Percentiles rank a stretch among this genome's conserved stretches.
phyloP scores from a whole-genome alignment of 1,140 invertebrate species.

The Trissolcus basalis region DNA sequence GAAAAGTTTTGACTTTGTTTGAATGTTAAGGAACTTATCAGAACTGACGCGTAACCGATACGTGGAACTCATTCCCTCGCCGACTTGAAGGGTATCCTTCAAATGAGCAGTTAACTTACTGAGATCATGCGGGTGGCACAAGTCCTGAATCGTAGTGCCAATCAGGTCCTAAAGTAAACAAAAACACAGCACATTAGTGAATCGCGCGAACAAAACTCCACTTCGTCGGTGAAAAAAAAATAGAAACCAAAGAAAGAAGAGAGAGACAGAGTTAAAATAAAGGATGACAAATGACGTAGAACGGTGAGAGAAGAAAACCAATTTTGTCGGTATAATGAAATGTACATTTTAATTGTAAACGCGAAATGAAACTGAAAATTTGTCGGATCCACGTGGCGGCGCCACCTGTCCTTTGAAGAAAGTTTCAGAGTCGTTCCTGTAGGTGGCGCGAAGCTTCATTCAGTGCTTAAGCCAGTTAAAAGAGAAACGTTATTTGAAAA shows the following conservation, averaged over 20 bases:
- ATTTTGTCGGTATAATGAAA: too few species aligned
- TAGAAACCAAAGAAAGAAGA: not conserved
- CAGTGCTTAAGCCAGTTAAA: constrained; percentile 42
- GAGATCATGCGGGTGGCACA: constrained; percentile 86
- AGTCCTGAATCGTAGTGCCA: constrained; percentile 83
- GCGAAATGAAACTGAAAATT: constrained; percentile 37
- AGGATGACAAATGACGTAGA: too few species aligned
- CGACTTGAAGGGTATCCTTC: constrained; percentile 83
- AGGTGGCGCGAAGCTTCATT: constrained; percentile 44
- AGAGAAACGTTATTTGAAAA: constrained; percentile 17
- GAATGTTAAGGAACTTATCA: constrained; percentile 88
- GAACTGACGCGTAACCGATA: constrained; percentile 86
- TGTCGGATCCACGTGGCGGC: constrained; percentile 37
- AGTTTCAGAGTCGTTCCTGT: constrained; percentile 35
- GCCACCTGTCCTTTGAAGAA: constrained; percentile 42
- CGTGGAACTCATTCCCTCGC: constrained; percentile 83
- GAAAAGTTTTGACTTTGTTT: constrained; percentile 92
- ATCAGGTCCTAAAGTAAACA: constrained; percentile 78
- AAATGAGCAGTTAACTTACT: constrained; percentile 84
- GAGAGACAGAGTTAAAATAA: too few species aligned
- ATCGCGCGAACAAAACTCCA: not conserved
- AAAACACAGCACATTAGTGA: constrained; percentile 37
- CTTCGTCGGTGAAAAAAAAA: too few species aligned
- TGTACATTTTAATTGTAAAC: too few species aligned
- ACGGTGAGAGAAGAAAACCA: too few species aligned